phyloP scores from a whole-genome alignment of 1,140 invertebrate species.

The Euwallacea similis region DNA sequence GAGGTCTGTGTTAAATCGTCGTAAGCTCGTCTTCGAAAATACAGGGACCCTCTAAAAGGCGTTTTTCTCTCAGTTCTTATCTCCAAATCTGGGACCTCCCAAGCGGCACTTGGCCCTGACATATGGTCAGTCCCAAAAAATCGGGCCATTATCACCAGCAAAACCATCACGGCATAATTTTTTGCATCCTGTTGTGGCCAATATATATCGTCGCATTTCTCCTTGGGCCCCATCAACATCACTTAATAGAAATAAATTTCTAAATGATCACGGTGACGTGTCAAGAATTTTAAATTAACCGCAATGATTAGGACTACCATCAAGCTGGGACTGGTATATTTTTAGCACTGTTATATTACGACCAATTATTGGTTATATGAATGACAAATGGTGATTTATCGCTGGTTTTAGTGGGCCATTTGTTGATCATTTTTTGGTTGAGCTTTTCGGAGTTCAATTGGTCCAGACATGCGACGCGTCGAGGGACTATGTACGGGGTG shows the following conservation, averaged over 20 bases:
- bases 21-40: not conserved
- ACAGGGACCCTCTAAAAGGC: not conserved
- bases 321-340: not conserved
- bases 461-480: too few relatives aligned
- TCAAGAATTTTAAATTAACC: not conserved
- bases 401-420: not conserved
- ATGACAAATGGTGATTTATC: not conserved
- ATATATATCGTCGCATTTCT: not conserved
- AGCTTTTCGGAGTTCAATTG: not conserved
- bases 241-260: conserved; percentile 5
- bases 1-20: too few relatives aligned
- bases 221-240: not conserved
- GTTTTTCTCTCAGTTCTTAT: not conserved
- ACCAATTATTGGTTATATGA: not conserved
- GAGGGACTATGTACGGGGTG: too few relatives aligned
- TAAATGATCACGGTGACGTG: not conserved
- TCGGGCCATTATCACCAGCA: too few relatives aligned
- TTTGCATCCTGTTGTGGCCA: not conserved
- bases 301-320: not conserved
- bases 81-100: too few relatives aligned
- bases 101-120: too few relatives aligned
- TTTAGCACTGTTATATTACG: not conserved
- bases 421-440: not conserved
- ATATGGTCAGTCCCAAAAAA: too few relatives aligned
- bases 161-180: not conserved